Base-by-base conservation (phyloP, 2,797 vertebrate species). In the Oreochromis mossambicus region DNA sequence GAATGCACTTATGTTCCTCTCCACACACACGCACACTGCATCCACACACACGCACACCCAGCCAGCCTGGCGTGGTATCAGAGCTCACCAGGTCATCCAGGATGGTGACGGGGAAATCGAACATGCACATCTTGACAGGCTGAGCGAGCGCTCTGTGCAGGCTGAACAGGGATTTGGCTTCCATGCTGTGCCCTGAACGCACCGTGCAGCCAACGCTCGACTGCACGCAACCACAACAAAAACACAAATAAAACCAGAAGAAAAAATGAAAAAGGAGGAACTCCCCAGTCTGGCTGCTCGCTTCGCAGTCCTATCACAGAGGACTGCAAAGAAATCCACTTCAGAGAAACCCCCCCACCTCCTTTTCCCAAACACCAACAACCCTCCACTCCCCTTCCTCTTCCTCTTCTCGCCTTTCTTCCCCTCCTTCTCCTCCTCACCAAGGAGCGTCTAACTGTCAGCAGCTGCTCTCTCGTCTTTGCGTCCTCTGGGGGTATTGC, bases 71-170 rank as follows among this genome's bases (percentile, higher is more conserved):
- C 4, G 8, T 17, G 24, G 5, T 24, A 56, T 38, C 14, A 24
- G 85, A 61, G 89, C 97, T 98, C 89, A 98, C 97, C 95, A 97
- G 96, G 41, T 97, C 96, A 4, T 97, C 96, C 93, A 97, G 96
- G 91, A 97, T 94, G 86, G 95, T 96, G 83, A 97, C 95, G 6
- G 96, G 97, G 92, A 97, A 96, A 88, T 97, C 97, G 90, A 98
- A 87, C 97, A 98, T 97, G 95, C 97, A 97, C 94, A 96, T 97
- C 94, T 95, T 97, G 92, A 97, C 95, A 0, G 97, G 97, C 93
- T 97, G 97, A 89, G 96, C 97, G 76, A 98, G 95, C 13, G 97
- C 97, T 95, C 96, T 96, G 87, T 97, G 97, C 84, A 98, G 95
- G 81, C 94, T 97, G 96, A 97, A 98, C 87, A 96, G 85, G 77